Conservation (phyloP, 2,113 vertebrate species). For the Mastomys natalensis region DNA sequence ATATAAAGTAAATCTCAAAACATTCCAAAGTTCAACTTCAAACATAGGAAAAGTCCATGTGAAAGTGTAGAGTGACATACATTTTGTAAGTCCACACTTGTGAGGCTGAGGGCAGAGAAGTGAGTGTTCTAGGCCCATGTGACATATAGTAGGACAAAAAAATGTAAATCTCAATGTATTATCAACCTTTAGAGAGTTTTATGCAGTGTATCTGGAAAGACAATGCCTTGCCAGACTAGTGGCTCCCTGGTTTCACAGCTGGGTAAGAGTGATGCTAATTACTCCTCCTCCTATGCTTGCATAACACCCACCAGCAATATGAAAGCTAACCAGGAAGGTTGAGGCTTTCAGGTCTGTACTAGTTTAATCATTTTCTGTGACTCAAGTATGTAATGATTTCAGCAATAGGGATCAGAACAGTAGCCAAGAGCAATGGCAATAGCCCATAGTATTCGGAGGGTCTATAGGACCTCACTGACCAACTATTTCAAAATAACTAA, state of each 20-base stretch:
- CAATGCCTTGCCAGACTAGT: background rate
- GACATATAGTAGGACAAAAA: background rate
- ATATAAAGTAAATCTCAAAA: constrained; percentile 12
- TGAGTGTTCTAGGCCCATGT: background rate
- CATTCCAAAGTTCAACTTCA: background rate
- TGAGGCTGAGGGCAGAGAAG: background rate
- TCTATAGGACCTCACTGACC: background rate
- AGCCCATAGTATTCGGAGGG: background rate
- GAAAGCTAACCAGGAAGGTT: background rate
- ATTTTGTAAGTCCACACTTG: background rate
- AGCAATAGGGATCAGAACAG: background rate
- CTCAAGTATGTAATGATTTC: background rate
- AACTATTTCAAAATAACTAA: background rate
- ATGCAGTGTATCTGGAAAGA: background rate
- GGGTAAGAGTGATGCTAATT: background rate
- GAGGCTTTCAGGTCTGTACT: background rate
- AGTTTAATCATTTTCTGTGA: background rate
- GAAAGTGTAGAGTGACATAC: background rate
- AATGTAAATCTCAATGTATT: background rate
- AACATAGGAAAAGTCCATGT: background rate
- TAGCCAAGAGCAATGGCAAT: background rate
- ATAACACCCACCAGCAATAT: background rate
- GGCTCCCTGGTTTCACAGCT: background rate
- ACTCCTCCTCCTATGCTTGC: background rate
- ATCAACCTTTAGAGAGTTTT: background rate